Evolutionary conservation across 1,140 invertebrate genomes (phyloP), one percentile per base, ranked within the genome.

Genomic region (Hypothenemus hampei): DNA sequence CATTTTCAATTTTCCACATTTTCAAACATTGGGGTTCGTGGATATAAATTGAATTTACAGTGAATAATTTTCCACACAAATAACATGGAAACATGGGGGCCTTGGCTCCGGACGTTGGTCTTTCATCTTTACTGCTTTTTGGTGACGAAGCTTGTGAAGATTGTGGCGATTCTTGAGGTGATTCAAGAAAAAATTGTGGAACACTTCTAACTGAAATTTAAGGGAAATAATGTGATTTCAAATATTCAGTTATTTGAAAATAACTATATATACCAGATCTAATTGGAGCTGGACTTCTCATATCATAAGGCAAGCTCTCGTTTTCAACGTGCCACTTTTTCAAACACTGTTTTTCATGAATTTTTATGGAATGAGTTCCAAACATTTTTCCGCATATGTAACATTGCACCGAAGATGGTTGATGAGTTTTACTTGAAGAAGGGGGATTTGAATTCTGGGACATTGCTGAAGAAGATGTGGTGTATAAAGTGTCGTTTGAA

Each of bases 341-440:
- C 20, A 89, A 66, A 65, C 88, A 91, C 56, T 87, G 82, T 2
- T 86, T 86, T 63, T 89, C 85, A 71, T 91, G 89, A 58, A 90
- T 86, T 15, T 77, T 74, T 44, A 89, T 81, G 22, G 84, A 87
- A 49, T 83, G 81, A 0, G 80, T 80, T 1, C 87, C 87, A 68
- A 88, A 91, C 65, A 86, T 81, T 40, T 85, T 76, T 2, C 82
- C 81, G 63, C 86, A 88, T 46, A 89, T 79, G 62, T 86, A 86
- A 66, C 88, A 91, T 22, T 60, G 46, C 6, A 54, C 46, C 15
- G 43, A 49, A 6, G 50, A 52, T 2, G 60, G 60, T 39, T 26
- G 43, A 13, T 41, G 24, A 24, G 36, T 23, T 54, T 41, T 61
- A 40, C 24, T 54, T 26, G 60, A 31, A 8, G 37, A 53, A 13